Base-by-base conservation (phyloP, 1,140 invertebrate species). In the Drosophila simulans region DNA sequence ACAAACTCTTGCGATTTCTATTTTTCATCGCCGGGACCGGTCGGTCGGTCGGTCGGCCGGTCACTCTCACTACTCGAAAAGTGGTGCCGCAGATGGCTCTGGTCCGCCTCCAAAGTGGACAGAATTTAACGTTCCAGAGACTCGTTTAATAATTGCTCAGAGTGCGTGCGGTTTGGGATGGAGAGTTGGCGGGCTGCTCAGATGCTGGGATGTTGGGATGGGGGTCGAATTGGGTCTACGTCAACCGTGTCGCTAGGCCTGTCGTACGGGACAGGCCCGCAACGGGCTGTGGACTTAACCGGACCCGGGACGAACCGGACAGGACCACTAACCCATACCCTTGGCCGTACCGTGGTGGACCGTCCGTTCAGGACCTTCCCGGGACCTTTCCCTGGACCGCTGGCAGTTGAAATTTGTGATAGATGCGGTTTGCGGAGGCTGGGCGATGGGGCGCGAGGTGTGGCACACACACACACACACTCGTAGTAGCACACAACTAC, bases 131-230 rank as follows among this genome's bases (percentile, higher is more conserved):
- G 86, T 90, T 85, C 82, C 79, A 90, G 88, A 84, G 72, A 82
- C 88, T 90, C 72, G 79, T 91, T 83, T 90, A 90, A 90, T 90
- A 90, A 90, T 90, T 90, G 89, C 77, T 82, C 78, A 82, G 77
- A 83, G 83, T 85, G 88, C 71, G 84, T 88, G 84, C 75, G 83
- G 81, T 84, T 88, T 89, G 75, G 84, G 48, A 13, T 15, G 48
- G 8, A 10, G 31, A 31, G 31, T 31, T 31, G 31, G 27, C 27
- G 27, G 27, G 27, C 27, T 7, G 27, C 7, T 31, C 5, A 7
- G 27, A 31, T 31, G 27, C 5, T 31, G 27, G 27, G 7, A 1
- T 8, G 27, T 8, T 31, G 31, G 7, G 31, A 10, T 31, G 80
- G 75, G 80, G 62, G 69, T 83, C 72, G 64, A 68, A 69, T 71